Evolutionary conservation across 1,140 invertebrate genomes (phyloP), one percentile per base, ranked within the genome.

Genomic region (Venustaconcha ellipsiformis): DNA sequence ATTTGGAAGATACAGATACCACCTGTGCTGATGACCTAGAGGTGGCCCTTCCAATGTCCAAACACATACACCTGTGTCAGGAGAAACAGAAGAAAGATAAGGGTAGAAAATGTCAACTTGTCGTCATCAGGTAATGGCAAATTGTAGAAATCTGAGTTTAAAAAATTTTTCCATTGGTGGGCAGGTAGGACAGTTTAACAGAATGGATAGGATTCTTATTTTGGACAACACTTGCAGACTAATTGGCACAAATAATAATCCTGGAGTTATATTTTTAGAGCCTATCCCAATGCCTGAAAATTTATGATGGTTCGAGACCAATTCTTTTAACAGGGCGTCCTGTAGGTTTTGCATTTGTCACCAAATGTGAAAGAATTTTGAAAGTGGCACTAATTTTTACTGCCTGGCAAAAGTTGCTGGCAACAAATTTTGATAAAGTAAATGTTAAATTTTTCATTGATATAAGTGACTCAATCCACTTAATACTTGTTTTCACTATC

Each of bases 61-160:
- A 58, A 62, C n/a, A 14, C 1, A 23, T 80, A 20, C n/a, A 57
- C 48, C 20, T 79, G 15, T 78, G 77, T 81, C 59, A 65, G 62
- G 73, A 81, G 57, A 62, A 70, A 15, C 57, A 63, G 14, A 70
- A 78, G 48, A 68, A 68, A 74, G 48, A 66, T 55, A 68, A 69
- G 48, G 30, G 67, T 23, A 78, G 70, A 72, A 69, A 65, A 18
- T 86, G 80, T 76, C 78, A 82, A 59, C 75, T 84, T 70, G 64
- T 80, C 55, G 72, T 83, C 48, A 48, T 85, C 20, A 74, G 80
- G 82, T 83, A 70, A 64, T 73, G 37, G 65, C 0, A 15, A 23
- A 60, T 60, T 67, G n/a, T 48, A 30, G 17, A 15, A 14, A 68
- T 30, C 37, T 17, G 65, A 67, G 14, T 56, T 67, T n/a, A 48